Evolutionary conservation across 35 echinoderm and acorn worm species (phyloP).

Genomic region (Patiria miniata): DNA sequence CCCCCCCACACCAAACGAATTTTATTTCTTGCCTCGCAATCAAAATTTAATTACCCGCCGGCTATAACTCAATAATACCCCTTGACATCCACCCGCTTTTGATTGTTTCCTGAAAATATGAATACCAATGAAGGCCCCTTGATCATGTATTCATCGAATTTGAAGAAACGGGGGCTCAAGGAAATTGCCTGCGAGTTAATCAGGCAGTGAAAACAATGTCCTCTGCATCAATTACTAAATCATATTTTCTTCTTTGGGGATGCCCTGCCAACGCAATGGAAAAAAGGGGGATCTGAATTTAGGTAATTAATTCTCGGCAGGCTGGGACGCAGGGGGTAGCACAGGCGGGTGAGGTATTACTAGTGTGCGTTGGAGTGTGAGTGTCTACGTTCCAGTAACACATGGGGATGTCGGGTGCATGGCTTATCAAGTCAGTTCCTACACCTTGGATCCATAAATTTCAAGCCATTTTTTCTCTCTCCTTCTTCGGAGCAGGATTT

Average conservation of each 20-base stretch:
- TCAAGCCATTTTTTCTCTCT: too few species aligned
- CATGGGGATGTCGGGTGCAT: background rate
- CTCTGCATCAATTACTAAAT: slow-evolving; percentile 45
- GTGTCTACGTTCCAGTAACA: background rate
- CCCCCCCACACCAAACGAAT: slow-evolving; percentile 19
- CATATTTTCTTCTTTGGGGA: slow-evolving; percentile 53
- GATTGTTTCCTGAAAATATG: slow-evolving; percentile 58
- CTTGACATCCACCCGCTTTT: slow-evolving; percentile 46
- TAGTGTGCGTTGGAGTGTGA: background rate
- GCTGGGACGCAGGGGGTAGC: background rate
- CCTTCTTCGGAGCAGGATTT: too few species aligned
- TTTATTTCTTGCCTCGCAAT: slow-evolving; percentile 38
- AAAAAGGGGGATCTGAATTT: slow-evolving; percentile 4
- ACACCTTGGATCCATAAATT: too few species aligned
- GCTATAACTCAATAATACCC: slow-evolving; percentile 54
- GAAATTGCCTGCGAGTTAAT: slow-evolving; percentile 47
- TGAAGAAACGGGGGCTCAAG: slow-evolving; percentile 23
- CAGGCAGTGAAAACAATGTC: slow-evolving; percentile 50
- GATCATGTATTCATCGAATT: slow-evolving; percentile 58
- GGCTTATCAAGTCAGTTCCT: too few species aligned
- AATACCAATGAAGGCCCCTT: slow-evolving; percentile 47
- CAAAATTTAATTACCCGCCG: slow-evolving; percentile 45
- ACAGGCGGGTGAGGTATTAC: too few species aligned
- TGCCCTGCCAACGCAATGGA: slow-evolving; percentile 19
- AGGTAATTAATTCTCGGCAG: slow-evolving; percentile 41